A percentile compares a stretch with the other conserved stretches of the same genome.
phyloP scores from a whole-genome alignment of 2,888 invertebrate species.

The Metellina segmentata region DNA sequence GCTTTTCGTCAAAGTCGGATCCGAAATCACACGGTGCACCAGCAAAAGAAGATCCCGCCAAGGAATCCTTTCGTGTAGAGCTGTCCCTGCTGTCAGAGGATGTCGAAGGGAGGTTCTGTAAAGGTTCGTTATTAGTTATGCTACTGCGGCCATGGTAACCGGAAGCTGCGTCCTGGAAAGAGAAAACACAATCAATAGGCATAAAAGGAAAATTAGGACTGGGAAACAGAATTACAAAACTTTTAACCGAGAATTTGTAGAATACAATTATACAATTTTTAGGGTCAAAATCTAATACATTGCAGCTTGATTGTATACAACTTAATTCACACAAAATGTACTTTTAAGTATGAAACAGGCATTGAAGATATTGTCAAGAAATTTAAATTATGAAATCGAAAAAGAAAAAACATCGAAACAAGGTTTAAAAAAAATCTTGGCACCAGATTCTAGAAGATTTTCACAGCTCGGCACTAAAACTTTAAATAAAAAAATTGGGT shows the following conservation, averaged over 20 bases:
- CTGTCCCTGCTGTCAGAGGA: constrained; percentile 19
- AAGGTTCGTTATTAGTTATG: background rate
- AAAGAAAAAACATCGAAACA: no score
- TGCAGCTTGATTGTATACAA: no score
- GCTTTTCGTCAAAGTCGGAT: background rate
- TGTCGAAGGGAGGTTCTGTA: background rate
- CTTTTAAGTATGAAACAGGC: no score
- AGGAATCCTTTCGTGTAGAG: constrained; percentile 44
- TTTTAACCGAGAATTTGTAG: background rate
- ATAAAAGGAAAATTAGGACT: background rate
- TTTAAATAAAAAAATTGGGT: no score
- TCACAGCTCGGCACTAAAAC: no score
- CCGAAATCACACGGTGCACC: background rate
- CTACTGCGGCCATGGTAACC: constrained; percentile 1
- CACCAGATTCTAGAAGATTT: no score
- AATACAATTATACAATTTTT: no score
- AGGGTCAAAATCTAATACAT: no score
- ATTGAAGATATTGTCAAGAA: no score
- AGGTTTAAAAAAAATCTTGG: no score
- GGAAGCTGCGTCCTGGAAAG: constrained; percentile 16
- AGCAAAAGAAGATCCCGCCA: constrained; percentile 22
- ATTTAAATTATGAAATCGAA: no score
- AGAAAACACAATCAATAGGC: background rate
- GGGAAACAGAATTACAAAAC: background rate
- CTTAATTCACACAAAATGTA: no score